These are phyloP conservation scores for Hyles euphorbiae DNA, from an alignment of 1,140 invertebrate genomes.

Conservation along the genomic window DNA sequence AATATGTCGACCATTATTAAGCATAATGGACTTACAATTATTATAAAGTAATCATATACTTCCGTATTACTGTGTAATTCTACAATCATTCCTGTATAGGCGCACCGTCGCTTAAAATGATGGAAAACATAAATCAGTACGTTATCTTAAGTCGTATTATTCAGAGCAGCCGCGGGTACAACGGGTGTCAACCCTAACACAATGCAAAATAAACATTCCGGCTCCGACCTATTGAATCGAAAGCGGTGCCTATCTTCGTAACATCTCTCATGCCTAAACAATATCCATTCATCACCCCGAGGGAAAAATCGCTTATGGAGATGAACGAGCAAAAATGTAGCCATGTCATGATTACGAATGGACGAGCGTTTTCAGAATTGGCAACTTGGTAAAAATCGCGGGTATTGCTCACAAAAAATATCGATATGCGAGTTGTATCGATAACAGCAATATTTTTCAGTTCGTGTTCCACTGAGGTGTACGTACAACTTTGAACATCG, in stretches of 20 bases:
- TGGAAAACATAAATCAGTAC: no score
- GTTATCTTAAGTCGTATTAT: not conserved
- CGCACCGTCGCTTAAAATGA: no score
- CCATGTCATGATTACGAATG: conserved; percentile 17
- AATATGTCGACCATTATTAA: not conserved
- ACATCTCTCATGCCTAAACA: conserved; percentile 11
- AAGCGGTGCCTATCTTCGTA: conserved; percentile 7
- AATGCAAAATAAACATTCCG: conserved; percentile 19
- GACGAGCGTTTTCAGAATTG: not conserved
- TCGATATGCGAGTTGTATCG: not conserved
- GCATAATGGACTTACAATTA: conserved; percentile 1
- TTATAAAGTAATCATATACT: conserved; percentile 1
- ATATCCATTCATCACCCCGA: conserved; percentile 18
- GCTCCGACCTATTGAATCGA: not conserved
- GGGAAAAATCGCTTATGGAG: conserved; percentile 7
- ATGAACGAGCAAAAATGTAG: conserved; percentile 19
- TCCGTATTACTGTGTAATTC: no score
- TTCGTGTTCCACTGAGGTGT: not conserved
- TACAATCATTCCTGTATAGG: no score
- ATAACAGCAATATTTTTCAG: conserved; percentile 3
- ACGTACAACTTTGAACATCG: conserved; percentile 1
- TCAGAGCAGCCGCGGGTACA: not conserved
- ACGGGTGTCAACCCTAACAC: not conserved
- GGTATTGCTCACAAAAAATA: not conserved
- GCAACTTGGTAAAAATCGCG: not conserved